Evolutionary conservation across 2,797 vertebrate species (phyloP).

Genomic region (Salmo trutta): DNA sequence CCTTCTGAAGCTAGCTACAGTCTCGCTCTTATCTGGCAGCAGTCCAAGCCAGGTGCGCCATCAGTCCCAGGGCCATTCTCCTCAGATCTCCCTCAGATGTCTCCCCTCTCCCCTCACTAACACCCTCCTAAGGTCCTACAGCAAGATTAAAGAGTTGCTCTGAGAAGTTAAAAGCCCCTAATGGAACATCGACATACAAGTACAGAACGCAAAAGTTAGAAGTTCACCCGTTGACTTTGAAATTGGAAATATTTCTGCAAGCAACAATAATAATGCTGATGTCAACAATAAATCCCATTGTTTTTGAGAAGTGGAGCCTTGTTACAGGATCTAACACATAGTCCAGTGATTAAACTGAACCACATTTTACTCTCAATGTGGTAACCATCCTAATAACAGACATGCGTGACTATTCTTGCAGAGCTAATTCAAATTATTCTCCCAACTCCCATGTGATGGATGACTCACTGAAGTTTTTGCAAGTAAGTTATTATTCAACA

Average conservation of each 20-base stretch:
- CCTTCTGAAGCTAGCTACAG: conserved; percentile 23
- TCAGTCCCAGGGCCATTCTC: conserved; percentile 23
- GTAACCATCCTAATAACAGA: conserved; percentile 2
- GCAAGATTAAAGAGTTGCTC: neutral
- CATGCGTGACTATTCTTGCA: neutral
- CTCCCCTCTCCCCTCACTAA: conserved; percentile 16
- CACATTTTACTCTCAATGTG: conserved; percentile 1
- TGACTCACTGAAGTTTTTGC: neutral
- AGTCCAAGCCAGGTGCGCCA: conserved; percentile 45
- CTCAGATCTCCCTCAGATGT: conserved; percentile 16
- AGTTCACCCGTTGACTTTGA: neutral
- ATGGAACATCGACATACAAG: neutral
- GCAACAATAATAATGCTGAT: no score
- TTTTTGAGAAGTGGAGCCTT: neutral
- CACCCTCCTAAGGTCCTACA: neutral
- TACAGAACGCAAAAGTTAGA: neutral
- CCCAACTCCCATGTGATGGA: neutral
- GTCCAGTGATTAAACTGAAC: neutral
- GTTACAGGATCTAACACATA: neutral
- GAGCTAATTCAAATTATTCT: conserved; percentile 2
- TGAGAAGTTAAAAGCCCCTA: neutral
- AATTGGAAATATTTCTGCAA: no score
- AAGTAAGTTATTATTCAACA: conserved; percentile 1
- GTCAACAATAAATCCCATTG: neutral
- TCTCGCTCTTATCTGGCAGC: conserved; percentile 31